Percentiles rank a stretch among this genome's conserved stretches.
These are phyloP conservation scores for Orthosia gothica DNA, from an alignment of 2,888 invertebrate genomes.

Conservation along the genomic window DNA sequence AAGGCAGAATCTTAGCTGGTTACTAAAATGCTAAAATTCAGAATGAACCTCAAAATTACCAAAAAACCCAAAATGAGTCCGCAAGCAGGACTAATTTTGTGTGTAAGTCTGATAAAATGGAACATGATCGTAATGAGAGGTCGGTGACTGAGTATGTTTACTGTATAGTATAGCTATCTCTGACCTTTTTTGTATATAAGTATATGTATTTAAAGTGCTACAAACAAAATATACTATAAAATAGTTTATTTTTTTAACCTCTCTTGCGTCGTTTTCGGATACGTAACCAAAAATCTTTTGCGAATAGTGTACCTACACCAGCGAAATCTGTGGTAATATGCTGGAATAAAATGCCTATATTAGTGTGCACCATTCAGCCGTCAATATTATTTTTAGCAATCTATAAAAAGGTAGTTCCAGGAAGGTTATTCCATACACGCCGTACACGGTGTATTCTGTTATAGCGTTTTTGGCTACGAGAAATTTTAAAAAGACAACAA, in stretches of 20 bases:
- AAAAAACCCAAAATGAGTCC: too few relatives aligned
- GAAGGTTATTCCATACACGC: constrained; percentile 34
- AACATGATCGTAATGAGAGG: not conserved
- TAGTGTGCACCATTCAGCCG: not conserved
- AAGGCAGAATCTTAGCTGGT: not conserved
- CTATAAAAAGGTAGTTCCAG: constrained; percentile 18
- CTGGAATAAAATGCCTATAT: not conserved
- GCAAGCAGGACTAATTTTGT: too few relatives aligned
- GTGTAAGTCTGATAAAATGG: not conserved
- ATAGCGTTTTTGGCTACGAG: constrained; percentile 40
- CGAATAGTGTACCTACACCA: not conserved
- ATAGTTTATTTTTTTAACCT: too few relatives aligned
- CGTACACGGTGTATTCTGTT: constrained; percentile 39
- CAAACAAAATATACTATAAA: too few relatives aligned
- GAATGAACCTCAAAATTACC: too few relatives aligned
- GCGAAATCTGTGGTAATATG: not conserved
- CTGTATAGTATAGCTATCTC: too few relatives aligned
- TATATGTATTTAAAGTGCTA: too few relatives aligned
- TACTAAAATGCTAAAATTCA: not conserved
- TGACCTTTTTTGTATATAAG: too few relatives aligned
- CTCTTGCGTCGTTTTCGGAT: too few relatives aligned
- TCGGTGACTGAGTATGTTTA: not conserved
- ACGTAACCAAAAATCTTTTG: not conserved
- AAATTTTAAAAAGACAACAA: not conserved
- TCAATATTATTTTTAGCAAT: constrained; percentile 1